Evolutionary conservation across 2,888 invertebrate species (phyloP).

Genomic region (Anthophora plumipes): DNA sequence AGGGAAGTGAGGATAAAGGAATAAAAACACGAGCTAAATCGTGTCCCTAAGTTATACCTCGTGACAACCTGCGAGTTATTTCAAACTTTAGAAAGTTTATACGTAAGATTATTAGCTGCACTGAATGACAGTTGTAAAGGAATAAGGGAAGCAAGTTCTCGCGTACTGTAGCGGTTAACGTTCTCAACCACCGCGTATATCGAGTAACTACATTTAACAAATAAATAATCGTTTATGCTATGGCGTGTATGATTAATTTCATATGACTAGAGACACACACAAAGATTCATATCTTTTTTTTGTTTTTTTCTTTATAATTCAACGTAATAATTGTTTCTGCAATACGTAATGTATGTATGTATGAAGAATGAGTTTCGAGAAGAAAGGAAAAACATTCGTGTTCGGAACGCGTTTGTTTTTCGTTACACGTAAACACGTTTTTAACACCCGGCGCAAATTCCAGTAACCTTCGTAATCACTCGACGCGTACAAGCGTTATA

Average conservation of each 20-base stretch:
- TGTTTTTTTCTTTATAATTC: too few species aligned
- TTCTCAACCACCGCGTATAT: constrained; percentile 53
- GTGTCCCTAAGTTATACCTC: constrained; percentile 29
- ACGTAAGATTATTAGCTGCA: constrained; percentile 39
- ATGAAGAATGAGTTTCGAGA: too few species aligned
- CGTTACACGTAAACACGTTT: too few species aligned
- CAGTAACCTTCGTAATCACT: neutral
- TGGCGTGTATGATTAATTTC: constrained; percentile 64
- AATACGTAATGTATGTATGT: too few species aligned
- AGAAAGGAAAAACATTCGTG: too few species aligned
- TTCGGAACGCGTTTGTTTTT: too few species aligned
- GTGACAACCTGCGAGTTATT: constrained; percentile 40
- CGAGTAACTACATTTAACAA: constrained; percentile 40
- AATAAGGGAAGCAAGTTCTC: constrained; percentile 24
- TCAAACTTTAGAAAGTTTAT: constrained; percentile 19
- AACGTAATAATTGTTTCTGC: too few species aligned
- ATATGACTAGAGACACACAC: constrained; percentile 72
- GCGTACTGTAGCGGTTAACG: constrained; percentile 42
- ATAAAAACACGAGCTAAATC: constrained; percentile 26
- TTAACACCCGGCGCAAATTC: neutral
- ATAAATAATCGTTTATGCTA: constrained; percentile 60
- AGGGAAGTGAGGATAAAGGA: too few species aligned
- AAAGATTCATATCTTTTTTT: constrained; percentile 18
- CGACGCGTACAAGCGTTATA: constrained; percentile 38
- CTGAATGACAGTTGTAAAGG: constrained; percentile 8